Conservation (phyloP, 2,113 vertebrate species). For the Siniperca knerii region DNA sequence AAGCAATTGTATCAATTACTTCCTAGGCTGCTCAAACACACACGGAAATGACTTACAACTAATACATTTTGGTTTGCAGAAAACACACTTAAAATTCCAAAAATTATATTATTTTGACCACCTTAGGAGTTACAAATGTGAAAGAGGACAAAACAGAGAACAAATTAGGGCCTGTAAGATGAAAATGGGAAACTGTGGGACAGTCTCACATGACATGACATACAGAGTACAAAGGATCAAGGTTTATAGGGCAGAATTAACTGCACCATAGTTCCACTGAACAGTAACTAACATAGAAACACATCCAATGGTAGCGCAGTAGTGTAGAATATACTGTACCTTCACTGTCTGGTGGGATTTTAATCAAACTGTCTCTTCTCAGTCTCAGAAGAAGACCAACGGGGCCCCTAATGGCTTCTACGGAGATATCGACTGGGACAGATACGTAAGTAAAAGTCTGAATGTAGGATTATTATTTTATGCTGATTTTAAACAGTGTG, state of each 20-base stretch:
- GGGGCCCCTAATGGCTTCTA: slow-evolving; percentile 97
- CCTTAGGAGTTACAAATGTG: not conserved
- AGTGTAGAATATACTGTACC: not conserved
- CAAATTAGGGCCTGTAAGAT: not conserved
- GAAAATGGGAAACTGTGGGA: rapidly evolving
- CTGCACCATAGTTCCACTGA: not conserved
- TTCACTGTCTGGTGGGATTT: slow-evolving; percentile 22
- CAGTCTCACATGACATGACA: not conserved
- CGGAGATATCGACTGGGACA: slow-evolving; percentile 97
- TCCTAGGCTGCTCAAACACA: no score
- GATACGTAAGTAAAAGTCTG: slow-evolving; percentile 91
- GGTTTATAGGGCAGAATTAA: slow-evolving; percentile 3
- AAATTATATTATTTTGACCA: not conserved
- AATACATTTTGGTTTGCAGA: not conserved
- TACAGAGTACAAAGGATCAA: not conserved
- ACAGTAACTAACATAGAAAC: not conserved
- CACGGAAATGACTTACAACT: no score
- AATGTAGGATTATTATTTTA: not conserved
- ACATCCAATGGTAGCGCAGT: not conserved
- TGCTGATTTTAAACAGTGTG: not conserved
- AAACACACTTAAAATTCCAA: not conserved
- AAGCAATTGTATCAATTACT: no score
- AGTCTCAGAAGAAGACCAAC: slow-evolving; percentile 92
- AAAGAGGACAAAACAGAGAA: not conserved
- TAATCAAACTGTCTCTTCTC: slow-evolving; percentile 22